Base-by-base conservation (phyloP, 2,888 invertebrate genomes). In the Pinctada fucata region DNA sequence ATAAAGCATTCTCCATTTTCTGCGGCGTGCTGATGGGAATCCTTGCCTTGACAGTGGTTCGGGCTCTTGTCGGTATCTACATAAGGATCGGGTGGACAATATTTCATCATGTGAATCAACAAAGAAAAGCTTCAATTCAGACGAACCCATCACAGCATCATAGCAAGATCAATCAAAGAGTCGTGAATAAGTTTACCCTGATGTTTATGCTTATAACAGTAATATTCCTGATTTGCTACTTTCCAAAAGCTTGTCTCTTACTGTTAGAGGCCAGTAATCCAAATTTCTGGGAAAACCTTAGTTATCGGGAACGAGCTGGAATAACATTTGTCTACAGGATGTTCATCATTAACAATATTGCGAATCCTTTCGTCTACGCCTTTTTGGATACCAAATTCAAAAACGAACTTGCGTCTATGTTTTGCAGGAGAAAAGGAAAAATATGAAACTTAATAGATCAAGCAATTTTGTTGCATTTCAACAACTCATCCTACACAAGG, bases 201-300 rank as follows among this genome's bases (percentile, higher is more conserved):
- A 79, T 79, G 72, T 79, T 79, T 67, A 76, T 79, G 79, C 31
- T 76, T 5, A 79, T 79, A 64, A 79, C 79, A 3, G 47, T 79
- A 0, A 70, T 79, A 16, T 79, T 79, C 48, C 16, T 79, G 31
- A 31, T 69, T 5, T 75, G 76, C 48, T 79, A 72, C 63, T 47
- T 79, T 47, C 79, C 79, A 2, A 76, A 76, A 64, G 72, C 72
- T 2, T 31, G 50, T 8, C 48, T 79, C 13, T 64, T 76, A 47
- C 51, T 69, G 6, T 47, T 76, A 64, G 79, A 79, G 67, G 75
- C 68, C 0, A 48, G 4, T 5, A 64, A 68, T 64, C 68, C 75
- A 2, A 79, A 16, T n/a, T 79, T 79, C 50, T 79, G 79, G 79
- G 69, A 76, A n/a, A 72, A 72, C 6, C 51, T 79, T 58, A 63